phyloP scores from a whole-genome alignment of 2,888 invertebrate genomes.

The Galerucella nymphaeae region DNA sequence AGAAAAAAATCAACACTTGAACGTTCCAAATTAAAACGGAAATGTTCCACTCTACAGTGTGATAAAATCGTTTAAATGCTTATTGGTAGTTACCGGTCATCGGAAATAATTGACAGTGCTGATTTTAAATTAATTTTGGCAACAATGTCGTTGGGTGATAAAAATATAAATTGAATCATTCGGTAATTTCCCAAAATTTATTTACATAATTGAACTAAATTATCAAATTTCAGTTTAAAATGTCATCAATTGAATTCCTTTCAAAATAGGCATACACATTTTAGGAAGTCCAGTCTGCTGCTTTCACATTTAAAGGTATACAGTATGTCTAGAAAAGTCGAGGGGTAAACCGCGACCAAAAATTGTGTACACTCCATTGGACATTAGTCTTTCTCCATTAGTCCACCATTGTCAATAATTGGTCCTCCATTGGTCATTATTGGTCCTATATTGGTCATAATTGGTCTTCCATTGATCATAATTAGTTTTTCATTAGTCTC shows the following conservation, averaged over 20 bases:
- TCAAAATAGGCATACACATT: background rate
- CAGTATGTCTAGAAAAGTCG: no score
- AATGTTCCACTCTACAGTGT: background rate
- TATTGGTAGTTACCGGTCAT: background rate
- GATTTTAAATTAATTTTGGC: background rate
- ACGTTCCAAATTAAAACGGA: background rate
- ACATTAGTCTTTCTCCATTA: no score
- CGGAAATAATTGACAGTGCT: background rate
- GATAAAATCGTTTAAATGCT: background rate
- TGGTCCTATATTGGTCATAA: no score
- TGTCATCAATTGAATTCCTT: background rate
- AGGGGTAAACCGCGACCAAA: no score
- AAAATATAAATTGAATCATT: background rate
- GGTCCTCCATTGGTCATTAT: no score
- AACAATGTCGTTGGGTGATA: background rate
- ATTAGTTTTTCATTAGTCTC: no score
- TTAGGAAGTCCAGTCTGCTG: no score
- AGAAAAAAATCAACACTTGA: background rate
- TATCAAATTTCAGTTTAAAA: background rate
- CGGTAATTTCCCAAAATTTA: background rate
- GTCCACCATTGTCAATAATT: no score
- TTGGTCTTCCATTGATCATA: no score
- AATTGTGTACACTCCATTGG: no score
- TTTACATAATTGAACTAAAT: background rate
- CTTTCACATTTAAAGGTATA: no score